Conservation (phyloP, 2,888 invertebrate species). For the Entomobrya proxima region DNA sequence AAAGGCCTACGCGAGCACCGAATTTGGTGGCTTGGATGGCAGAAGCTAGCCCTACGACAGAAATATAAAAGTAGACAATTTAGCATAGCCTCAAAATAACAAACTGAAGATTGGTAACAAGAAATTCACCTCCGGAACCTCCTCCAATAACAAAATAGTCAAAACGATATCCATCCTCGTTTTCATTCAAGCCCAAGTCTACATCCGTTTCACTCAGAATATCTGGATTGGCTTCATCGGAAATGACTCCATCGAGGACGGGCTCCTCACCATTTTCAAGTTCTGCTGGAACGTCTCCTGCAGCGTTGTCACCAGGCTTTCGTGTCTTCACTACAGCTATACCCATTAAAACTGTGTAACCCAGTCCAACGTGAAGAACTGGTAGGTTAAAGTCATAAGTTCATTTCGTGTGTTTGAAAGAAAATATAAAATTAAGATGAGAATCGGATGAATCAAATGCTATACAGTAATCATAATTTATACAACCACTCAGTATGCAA, state of each 20-base stretch:
- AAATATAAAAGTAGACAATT: constrained; percentile 75
- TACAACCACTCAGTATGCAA: too few relatives aligned
- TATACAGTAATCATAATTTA: too few relatives aligned
- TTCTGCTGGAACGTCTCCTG: not conserved
- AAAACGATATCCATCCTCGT: constrained; percentile 13
- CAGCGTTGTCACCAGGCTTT: not conserved
- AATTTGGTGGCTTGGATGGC: constrained; percentile 77
- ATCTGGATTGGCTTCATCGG: not conserved
- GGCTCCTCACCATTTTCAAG: too few relatives aligned
- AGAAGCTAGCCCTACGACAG: constrained; percentile 80
- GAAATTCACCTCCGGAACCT: constrained; percentile 66
- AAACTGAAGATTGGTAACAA: not conserved
- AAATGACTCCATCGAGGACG: not conserved
- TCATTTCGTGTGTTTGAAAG: too few relatives aligned
- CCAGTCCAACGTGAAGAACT: too few relatives aligned
- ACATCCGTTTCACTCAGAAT: not conserved
- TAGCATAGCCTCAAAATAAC: too few relatives aligned
- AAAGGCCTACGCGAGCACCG: constrained; percentile 80
- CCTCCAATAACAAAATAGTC: constrained; percentile 63
- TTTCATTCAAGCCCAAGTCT: not conserved
- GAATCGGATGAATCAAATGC: too few relatives aligned
- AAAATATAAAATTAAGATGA: too few relatives aligned
- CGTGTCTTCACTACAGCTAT: not conserved
- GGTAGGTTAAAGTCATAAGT: too few relatives aligned
- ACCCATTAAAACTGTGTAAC: too few relatives aligned